These are phyloP conservation scores for Agrotis exclamationis DNA, from an alignment of 2,888 invertebrate species.

Conservation along the genomic window DNA sequence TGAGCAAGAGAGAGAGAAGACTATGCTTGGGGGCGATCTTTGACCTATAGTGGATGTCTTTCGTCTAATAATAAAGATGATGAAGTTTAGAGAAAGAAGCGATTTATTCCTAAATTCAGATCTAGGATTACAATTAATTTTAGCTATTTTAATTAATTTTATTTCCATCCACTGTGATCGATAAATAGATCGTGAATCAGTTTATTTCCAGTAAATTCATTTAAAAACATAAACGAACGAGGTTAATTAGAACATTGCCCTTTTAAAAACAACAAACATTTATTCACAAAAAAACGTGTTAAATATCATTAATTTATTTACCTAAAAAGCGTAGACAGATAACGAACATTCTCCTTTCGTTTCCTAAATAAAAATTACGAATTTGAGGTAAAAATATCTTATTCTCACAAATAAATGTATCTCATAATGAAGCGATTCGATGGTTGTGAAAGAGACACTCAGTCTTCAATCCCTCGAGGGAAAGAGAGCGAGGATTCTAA, in stretches of 20 bases:
- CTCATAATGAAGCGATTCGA: conserved; percentile 51
- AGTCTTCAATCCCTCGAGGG: conserved; percentile 20
- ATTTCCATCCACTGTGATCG: too few species aligned
- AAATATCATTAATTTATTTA: conserved; percentile 11
- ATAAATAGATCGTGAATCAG: neutral
- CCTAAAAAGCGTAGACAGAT: conserved; percentile 16
- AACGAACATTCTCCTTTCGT: conserved; percentile 1
- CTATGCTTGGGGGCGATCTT: too few species aligned
- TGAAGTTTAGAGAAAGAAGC: neutral
- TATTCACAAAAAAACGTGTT: too few species aligned
- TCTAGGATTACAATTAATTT: neutral
- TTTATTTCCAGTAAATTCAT: neutral
- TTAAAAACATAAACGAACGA: neutral
- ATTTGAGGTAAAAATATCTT: conserved; percentile 32
- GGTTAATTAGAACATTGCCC: conserved; percentile 7
- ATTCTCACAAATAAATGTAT: conserved; percentile 26
- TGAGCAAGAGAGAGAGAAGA: too few species aligned
- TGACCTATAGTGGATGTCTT: too few species aligned
- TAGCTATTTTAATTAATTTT: too few species aligned
- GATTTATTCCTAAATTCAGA: neutral
- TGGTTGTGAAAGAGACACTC: conserved; percentile 33
- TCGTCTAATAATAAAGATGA: neutral
- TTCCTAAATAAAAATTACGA: conserved; percentile 18
- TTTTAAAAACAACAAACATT: too few species aligned
- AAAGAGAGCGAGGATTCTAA: conserved; percentile 10